These are phyloP conservation scores for Agonopterix heracliana DNA, from an alignment of 2,888 invertebrate species.

Conservation along the genomic window DNA sequence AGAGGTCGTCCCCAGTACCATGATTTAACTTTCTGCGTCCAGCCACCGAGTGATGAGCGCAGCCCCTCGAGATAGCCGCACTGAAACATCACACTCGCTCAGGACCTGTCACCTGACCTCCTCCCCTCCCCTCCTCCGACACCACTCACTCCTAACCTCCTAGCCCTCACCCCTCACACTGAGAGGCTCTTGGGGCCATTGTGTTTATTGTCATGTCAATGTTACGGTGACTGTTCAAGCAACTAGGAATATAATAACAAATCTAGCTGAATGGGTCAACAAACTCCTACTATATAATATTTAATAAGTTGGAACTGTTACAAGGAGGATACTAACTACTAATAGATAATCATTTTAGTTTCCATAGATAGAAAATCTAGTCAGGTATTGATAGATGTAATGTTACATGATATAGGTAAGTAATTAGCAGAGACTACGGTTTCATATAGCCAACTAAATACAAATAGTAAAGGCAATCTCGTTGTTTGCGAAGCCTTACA, in stretches of 20 bases:
- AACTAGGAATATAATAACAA: conserved; percentile 24
- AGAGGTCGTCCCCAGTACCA: conserved; percentile 98
- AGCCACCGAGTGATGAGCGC: conserved; percentile 95
- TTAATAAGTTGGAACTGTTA: conserved; percentile 9
- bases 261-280: conserved; percentile 26
- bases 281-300: conserved; percentile 17
- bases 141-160: conserved; percentile 33
- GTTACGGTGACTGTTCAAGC: conserved; percentile 39
- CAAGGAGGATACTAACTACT: conserved; percentile 17
- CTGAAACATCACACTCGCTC: conserved; percentile 82
- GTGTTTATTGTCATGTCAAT: background rate
- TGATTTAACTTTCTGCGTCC: conserved; percentile 97
- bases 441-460: conserved; percentile 30
- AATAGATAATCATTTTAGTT: conserved; percentile 7
- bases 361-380: conserved; percentile 5
- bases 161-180: conserved; percentile 7
- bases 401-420: background rate
- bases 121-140: conserved; percentile 31
- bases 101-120: conserved; percentile 61
- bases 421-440: conserved; percentile 22
- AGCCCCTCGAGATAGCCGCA: conserved; percentile 95
- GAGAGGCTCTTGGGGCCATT: background rate
- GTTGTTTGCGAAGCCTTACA: conserved; percentile 27
- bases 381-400: background rate
- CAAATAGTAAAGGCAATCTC: conserved; percentile 16